Conservation (phyloP, 2,888 invertebrate species). For the Hydropsyche betteni region DNA sequence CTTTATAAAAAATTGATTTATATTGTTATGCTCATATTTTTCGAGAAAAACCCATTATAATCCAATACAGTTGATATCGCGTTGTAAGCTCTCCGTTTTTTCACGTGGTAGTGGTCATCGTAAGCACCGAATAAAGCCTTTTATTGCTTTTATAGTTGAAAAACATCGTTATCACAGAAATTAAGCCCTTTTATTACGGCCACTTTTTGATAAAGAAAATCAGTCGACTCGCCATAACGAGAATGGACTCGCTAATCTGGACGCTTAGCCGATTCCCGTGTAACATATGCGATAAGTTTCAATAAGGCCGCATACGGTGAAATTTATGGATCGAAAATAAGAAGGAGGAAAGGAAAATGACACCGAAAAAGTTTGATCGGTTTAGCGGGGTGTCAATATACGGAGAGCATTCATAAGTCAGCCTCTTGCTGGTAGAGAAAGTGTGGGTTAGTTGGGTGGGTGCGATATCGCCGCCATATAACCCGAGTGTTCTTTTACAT, state of each 20-base stretch:
- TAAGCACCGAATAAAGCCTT: neutral
- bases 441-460: neutral
- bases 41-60: no score
- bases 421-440: neutral
- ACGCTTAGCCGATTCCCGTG: conserved; percentile 23
- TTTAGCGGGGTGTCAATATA: conserved; percentile 47
- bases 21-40: no score
- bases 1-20: no score
- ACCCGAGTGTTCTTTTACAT: neutral
- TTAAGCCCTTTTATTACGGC: neutral
- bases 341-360: conserved; percentile 43
- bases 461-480: conserved; percentile 16
- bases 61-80: no score
- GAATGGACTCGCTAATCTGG: conserved; percentile 36
- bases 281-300: conserved; percentile 45
- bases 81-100: no score
- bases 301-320: conserved; percentile 37
- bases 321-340: conserved; percentile 48
- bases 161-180: neutral
- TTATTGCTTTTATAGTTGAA: neutral
- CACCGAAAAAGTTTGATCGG: conserved; percentile 46
- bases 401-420: conserved; percentile 39
- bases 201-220: conserved; percentile 19
- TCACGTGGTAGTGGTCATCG: no score
- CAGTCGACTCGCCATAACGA: conserved; percentile 18